Evolutionary conservation across 2,113 vertebrate genomes (phyloP), one percentile per base, ranked within the genome.

Genomic region (Cololabis saira): DNA sequence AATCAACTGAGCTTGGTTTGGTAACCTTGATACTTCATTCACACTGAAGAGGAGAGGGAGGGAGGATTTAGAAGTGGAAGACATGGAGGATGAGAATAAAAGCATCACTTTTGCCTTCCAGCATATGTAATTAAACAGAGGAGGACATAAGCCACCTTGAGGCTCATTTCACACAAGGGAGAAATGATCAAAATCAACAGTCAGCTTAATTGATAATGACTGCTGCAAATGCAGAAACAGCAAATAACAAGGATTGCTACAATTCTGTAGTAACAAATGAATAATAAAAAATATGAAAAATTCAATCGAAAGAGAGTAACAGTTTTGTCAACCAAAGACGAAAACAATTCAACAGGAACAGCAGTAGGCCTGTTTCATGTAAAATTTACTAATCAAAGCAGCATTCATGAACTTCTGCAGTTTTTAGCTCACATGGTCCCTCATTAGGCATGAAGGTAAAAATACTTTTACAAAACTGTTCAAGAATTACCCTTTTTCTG

Each of bases 151-250:
- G 19, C 50, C 61, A 68, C 78, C 84, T 72, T 6, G 51, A 70
- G 80, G 73, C 61, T 71, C 62, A 74, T 81, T 79, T 79, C 60
- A 71, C 79, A 69, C 66, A 12, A 22, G 56, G 48, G 68, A 65
- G 37, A 74, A 61, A 74, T 71, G 44, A 84, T 78, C 68, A 80
- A 73, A 82, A 86, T 84, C 78, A 56, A 66, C 66, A 53, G 70
- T 76, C 67, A 68, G 74, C 61, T 61, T 21, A 27, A 16, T 48
- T 73, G 72, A 77, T 84, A 70, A 41, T 14, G 66, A 82, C 86
- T 55, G 59, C 43, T 16, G 60, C 54, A 74, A 68, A 82, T 13
- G 68, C 17, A 61, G 44, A 22, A 17, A 40, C 15, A 41, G 40
- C 0, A 24, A 3, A 41, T n/a, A 57, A 54, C 22, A 17, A 53